phyloP scores from a whole-genome alignment of 2,113 vertebrate genomes.

The Tragelaphus buxtoni region DNA sequence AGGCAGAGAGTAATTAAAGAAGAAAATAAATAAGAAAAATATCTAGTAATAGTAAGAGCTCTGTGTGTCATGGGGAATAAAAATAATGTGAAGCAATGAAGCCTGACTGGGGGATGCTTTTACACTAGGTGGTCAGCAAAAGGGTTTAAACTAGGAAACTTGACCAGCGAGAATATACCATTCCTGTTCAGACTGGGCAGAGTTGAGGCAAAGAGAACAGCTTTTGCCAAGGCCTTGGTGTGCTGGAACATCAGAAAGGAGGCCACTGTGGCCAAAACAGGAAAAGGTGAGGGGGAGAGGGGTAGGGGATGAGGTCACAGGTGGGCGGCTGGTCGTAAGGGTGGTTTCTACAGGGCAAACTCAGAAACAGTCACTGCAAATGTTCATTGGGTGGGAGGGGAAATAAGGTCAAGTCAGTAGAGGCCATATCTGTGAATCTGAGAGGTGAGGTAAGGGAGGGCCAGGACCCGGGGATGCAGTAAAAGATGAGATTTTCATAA shows the following conservation, averaged over 20 bases:
- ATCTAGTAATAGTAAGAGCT: background rate
- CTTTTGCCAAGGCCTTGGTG: background rate
- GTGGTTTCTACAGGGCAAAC: background rate
- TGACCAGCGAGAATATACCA: background rate
- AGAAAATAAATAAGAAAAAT: background rate
- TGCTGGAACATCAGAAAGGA: background rate
- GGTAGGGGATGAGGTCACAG: background rate
- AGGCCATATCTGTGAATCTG: background rate
- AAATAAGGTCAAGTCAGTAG: background rate
- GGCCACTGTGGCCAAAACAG: background rate
- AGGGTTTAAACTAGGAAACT: background rate
- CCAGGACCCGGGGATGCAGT: background rate
- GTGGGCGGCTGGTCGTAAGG: accelerated
- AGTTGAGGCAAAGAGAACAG: background rate
- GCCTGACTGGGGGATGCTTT: background rate
- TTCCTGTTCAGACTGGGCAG: background rate
- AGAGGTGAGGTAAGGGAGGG: background rate
- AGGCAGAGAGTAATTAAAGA: background rate
- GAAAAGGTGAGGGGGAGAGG: background rate
- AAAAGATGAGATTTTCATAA: background rate
- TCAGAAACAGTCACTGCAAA: too few species aligned
- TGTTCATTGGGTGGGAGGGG: background rate
- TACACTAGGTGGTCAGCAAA: background rate
- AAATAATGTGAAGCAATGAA: background rate
- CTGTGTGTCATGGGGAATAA: background rate